These are phyloP conservation scores for Lycaena phlaeas DNA, from an alignment of 2,888 invertebrate species.

Conservation along the genomic window DNA sequence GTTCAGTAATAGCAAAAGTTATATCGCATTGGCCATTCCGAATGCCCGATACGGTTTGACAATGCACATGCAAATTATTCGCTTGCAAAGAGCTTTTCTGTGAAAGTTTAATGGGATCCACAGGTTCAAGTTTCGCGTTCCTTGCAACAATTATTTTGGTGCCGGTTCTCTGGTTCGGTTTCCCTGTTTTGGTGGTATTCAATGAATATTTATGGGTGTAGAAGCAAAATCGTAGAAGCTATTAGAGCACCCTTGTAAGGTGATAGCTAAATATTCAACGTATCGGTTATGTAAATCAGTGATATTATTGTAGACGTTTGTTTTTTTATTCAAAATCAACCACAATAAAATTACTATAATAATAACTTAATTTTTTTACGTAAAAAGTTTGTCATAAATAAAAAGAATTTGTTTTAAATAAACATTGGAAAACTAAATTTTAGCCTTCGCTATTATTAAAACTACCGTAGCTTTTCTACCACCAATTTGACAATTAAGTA, in stretches of 20 bases:
- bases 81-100: slow-evolving; percentile 48
- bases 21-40: slow-evolving; percentile 46
- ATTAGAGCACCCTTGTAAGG: slow-evolving; percentile 18
- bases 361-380: too few relatives aligned
- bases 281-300: slow-evolving; percentile 1
- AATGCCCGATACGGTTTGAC: slow-evolving; percentile 64
- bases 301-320: too few relatives aligned
- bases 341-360: too few relatives aligned
- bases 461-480: too few relatives aligned
- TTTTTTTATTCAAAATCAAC: too few relatives aligned
- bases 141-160: slow-evolving; percentile 47
- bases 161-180: slow-evolving; percentile 30
- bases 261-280: slow-evolving; percentile 7
- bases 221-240: slow-evolving; percentile 15
- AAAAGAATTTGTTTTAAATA: too few relatives aligned
- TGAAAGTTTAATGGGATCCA: slow-evolving; percentile 58
- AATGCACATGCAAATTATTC: slow-evolving; percentile 68
- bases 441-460: too few relatives aligned
- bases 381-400: too few relatives aligned
- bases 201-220: slow-evolving; percentile 25
- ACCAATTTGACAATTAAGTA: too few relatives aligned
- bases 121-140: slow-evolving; percentile 44
- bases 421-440: too few relatives aligned
- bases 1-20: slow-evolving; percentile 42
- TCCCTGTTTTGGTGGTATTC: slow-evolving; percentile 32